A percentile compares a stretch with the other conserved stretches of the same genome.
These are phyloP conservation scores for Catamblyrhynchus diadema DNA, from an alignment of 2,797 vertebrate genomes.

Conservation along the genomic window DNA sequence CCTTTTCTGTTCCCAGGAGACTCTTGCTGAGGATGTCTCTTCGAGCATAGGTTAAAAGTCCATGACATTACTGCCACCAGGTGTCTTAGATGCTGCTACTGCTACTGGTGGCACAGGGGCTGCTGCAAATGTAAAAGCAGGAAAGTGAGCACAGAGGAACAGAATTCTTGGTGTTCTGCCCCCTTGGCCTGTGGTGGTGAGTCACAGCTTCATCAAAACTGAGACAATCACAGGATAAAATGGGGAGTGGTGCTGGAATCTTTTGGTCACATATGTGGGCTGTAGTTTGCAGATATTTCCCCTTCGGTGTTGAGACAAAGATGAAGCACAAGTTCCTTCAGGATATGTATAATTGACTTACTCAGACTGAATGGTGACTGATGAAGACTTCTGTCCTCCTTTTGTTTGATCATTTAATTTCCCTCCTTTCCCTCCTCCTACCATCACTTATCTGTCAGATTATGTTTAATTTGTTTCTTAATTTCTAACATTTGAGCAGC, in stretches of 20 bases:
- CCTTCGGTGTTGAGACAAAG: neutral
- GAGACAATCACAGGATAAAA: neutral
- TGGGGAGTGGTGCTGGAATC: neutral
- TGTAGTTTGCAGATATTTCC: neutral
- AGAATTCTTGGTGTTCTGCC: neutral
- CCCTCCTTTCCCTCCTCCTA: neutral
- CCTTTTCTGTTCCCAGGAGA: neutral
- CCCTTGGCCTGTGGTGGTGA: neutral
- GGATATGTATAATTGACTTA: neutral
- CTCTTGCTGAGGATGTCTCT: neutral
- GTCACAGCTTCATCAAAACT: neutral
- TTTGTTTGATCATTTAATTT: neutral
- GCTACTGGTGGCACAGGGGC: neutral
- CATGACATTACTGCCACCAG: slow-evolving; percentile 44
- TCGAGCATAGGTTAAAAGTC: neutral
- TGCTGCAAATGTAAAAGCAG: neutral
- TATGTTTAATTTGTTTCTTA: neutral
- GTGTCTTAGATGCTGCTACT: slow-evolving; percentile 22
- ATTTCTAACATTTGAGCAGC: neutral
- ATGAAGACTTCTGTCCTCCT: neutral
- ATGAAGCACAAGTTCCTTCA: neutral
- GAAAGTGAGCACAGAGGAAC: neutral
- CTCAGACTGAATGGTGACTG: neutral
- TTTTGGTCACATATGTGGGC: neutral
- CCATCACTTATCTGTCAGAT: neutral